phyloP scores from a whole-genome alignment of 2,113 vertebrate species.

The Heptranchias perlo region DNA sequence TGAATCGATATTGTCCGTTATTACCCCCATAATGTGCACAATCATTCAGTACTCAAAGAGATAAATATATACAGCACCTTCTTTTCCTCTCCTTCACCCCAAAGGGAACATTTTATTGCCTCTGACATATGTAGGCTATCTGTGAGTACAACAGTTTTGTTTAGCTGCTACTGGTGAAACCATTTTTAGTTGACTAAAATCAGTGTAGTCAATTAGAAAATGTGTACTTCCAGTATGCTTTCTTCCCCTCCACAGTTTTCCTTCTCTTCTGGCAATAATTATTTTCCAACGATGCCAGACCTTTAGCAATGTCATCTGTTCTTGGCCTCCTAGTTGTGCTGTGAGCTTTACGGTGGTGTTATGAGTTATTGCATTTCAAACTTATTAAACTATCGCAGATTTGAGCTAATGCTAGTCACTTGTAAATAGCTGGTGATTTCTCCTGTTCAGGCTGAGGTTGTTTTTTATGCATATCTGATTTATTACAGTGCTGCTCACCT shows the following conservation, averaged over 20 bases:
- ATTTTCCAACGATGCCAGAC: neutral
- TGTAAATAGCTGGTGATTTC: neutral
- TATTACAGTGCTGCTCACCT: conserved; percentile 13
- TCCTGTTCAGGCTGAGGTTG: neutral
- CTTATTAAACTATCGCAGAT: conserved; percentile 20
- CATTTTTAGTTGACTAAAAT: conserved; percentile 11
- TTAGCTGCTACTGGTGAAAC: neutral
- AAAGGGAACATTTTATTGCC: neutral
- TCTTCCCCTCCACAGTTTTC: neutral
- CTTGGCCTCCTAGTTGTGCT: neutral
- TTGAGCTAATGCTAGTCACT: conserved; percentile 23
- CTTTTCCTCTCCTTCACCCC: neutral
- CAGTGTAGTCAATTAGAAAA: neutral
- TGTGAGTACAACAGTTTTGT: neutral
- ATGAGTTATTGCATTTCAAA: conserved; percentile 36
- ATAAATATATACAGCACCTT: neutral
- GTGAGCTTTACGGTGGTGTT: neutral
- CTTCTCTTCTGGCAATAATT: conserved; percentile 14
- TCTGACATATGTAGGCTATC: neutral
- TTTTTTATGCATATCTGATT: conserved; percentile 26
- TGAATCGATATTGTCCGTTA: neutral
- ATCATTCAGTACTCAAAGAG: neutral
- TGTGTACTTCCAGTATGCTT: neutral
- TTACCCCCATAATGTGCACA: neutral
- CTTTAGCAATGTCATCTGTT: neutral